Conservation (phyloP, 2,797 vertebrate genomes). For the Muscicapa striata region DNA sequence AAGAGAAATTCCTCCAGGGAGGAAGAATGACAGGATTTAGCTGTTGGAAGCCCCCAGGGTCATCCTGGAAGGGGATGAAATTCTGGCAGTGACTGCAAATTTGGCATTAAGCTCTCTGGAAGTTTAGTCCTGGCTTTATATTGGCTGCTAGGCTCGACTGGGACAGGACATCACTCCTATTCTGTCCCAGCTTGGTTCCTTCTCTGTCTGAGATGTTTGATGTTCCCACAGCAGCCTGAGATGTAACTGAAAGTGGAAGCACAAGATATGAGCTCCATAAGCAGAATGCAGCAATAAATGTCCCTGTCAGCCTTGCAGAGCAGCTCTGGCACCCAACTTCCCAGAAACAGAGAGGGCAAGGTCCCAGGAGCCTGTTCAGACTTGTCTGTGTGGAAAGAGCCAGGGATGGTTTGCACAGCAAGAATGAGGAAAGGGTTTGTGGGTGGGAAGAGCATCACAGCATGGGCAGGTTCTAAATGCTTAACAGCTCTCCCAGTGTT, state of each 20-base stretch:
- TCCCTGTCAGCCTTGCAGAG: slow-evolving; percentile 10
- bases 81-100: not conserved
- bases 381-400: slow-evolving; percentile 38
- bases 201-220: not conserved
- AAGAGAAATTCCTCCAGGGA: not conserved
- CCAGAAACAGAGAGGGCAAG: slow-evolving; percentile 44
- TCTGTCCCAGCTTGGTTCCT: not conserved
- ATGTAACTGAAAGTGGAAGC: not conserved
- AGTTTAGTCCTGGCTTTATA: not conserved
- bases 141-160: rapidly evolving
- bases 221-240: not conserved
- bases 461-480: not conserved
- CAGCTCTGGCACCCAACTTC: not conserved
- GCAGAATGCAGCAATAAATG: slow-evolving; percentile 23
- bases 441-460: slow-evolving; percentile 16
- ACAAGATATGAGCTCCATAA: not conserved
- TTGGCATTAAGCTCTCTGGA: not conserved
- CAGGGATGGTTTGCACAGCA: not conserved
- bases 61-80: not conserved
- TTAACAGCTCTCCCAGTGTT: slow-evolving; percentile 40
- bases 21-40: not conserved
- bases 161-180: not conserved
- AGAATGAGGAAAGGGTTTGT: slow-evolving; percentile 26
- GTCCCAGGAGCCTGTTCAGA: slow-evolving; percentile 50
- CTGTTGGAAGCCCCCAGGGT: not conserved